These are phyloP conservation scores for Unio delphinus DNA, from an alignment of 2,888 invertebrate species.

Conservation along the genomic window DNA sequence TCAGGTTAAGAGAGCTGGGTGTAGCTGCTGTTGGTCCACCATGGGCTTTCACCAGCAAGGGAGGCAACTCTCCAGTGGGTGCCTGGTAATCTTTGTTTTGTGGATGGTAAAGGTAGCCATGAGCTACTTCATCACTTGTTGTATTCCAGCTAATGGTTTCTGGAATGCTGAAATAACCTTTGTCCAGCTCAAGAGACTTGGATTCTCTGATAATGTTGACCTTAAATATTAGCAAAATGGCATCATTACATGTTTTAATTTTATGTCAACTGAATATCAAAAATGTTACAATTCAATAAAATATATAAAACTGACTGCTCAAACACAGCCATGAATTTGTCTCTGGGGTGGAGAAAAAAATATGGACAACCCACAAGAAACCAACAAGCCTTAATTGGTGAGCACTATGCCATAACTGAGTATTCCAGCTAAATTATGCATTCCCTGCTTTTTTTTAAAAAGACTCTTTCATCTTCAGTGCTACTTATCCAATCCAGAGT, in stretches of 20 bases:
- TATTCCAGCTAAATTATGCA: too few relatives aligned
- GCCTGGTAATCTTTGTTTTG: slow-evolving; percentile 66
- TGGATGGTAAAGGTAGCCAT: slow-evolving; percentile 69
- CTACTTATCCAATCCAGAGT: too few relatives aligned
- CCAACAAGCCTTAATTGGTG: too few relatives aligned
- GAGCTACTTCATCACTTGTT: slow-evolving; percentile 46
- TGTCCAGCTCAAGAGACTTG: slow-evolving; percentile 43
- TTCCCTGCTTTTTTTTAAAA: too few relatives aligned
- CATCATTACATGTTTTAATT: background rate
- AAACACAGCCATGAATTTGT: too few relatives aligned
- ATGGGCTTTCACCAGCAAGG: slow-evolving; percentile 71
- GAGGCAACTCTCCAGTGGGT: slow-evolving; percentile 61
- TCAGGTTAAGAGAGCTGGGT: slow-evolving; percentile 59
- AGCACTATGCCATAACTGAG: too few relatives aligned
- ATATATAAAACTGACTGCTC: background rate
- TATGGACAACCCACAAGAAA: too few relatives aligned
- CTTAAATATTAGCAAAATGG: slow-evolving; percentile 27
- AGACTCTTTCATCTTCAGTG: too few relatives aligned
- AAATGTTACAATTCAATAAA: background rate
- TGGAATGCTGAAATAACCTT: slow-evolving; percentile 68
- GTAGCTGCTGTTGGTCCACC: slow-evolving; percentile 71
- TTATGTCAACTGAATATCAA: background rate
- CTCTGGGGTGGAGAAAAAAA: too few relatives aligned
- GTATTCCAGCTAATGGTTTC: slow-evolving; percentile 66
- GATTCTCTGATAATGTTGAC: slow-evolving; percentile 52